Evolutionary conservation across 2,888 invertebrate species (phyloP), one percentile per base, ranked within the genome.

Genomic region (Troilus luridus): DNA sequence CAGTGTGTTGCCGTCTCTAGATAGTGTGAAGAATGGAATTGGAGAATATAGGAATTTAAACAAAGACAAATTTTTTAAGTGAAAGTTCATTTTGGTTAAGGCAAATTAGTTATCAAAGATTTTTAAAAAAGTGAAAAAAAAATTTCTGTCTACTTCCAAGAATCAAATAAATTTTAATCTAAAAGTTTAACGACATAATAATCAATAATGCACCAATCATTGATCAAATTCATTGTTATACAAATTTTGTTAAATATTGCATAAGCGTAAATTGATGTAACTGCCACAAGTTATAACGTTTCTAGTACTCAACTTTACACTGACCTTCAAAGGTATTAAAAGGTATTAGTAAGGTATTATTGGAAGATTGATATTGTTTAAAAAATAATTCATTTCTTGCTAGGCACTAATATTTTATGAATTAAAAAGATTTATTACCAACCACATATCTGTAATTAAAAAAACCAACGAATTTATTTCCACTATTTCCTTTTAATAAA

Each of bases 1-100:
- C 93, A 98, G 95, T 93, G 97, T 97, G 93, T 98, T 98, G 90
- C 97, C 96, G 94, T 98, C 98, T 95, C 98, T 98, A 94, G 91
- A 95, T 92, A 56, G 10, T 88, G 14, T 54, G n/a, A 54, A 12
- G 64, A n/a, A 24, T n/a, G 64, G 64, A 64, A 64, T n/a, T 0
- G 62, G n/a, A n/a, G 6, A n/a, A 64, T 64, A n/a, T 2, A 64
- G 64, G 11, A 89, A 60, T 14, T 81, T 41, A 64, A n/a, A 89
- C 62, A 88, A 91, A 89, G 88, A 17, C 19, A 89, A 91, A 41
- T 88, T 90, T 58, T 81, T 90, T 88, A 88, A 72, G n/a, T n/a
- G 41, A 72, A 54, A 77, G 41, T 21, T 41, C 41, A 41, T 41
- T 41, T 41, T 5, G 1, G 41, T 41, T 3, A 41, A 41, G 41